A percentile compares a stretch with the other conserved stretches of the same genome.
Evolutionary conservation across 2,113 vertebrate species (phyloP).

Genomic region (Cichladusa arquata): DNA sequence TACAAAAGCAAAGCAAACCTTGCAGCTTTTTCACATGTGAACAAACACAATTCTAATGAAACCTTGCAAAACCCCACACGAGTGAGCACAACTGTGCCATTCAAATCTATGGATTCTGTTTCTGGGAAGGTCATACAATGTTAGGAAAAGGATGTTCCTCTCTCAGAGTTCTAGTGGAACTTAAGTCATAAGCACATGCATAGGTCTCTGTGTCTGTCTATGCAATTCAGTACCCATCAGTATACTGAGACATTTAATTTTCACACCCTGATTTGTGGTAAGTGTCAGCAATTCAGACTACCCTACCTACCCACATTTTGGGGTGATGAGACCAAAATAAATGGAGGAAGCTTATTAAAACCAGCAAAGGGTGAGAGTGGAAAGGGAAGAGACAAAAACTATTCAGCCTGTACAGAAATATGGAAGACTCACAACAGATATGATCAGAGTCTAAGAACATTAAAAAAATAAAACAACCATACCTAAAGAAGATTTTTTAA

Average conservation of each 20-base stretch:
- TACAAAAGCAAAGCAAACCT: neutral
- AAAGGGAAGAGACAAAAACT: neutral
- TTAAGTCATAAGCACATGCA: neutral
- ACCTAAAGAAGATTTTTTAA: neutral
- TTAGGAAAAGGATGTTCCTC: neutral
- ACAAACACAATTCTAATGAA: neutral
- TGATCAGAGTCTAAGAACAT: neutral
- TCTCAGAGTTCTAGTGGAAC: neutral
- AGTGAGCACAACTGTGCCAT: neutral
- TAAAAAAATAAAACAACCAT: neutral
- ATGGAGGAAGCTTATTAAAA: neutral
- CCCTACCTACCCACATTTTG: accelerated
- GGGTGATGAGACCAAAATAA: neutral
- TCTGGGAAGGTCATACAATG: neutral
- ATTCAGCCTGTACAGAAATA: neutral
- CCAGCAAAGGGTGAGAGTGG: neutral
- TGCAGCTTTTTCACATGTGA: neutral
- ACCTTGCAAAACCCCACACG: neutral
- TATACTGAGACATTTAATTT: neutral
- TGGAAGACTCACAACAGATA: neutral
- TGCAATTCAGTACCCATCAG: neutral
- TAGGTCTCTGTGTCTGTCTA: neutral
- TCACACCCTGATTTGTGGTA: neutral
- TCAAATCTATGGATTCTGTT: neutral
- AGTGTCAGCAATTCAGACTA: neutral